Percentiles rank a stretch among this genome's conserved stretches.
Evolutionary conservation across 1,140 invertebrate species (phyloP).

Genomic region (Leptopilina boulardi): DNA sequence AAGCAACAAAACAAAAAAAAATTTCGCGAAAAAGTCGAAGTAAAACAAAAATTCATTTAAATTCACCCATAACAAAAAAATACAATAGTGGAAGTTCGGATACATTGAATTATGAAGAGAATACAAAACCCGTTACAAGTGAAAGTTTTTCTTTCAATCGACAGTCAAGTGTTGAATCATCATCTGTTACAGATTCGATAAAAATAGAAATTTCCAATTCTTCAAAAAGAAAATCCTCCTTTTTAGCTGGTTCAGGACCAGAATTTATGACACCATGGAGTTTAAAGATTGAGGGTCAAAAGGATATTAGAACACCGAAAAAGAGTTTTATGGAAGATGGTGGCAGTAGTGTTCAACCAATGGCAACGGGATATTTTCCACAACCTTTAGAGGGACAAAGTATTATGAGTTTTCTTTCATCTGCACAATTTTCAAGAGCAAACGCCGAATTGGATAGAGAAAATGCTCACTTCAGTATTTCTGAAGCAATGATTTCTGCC

Average conservation of each 20-base stretch:
- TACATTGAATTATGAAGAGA: constrained; percentile 54
- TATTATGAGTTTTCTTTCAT: constrained; percentile 84
- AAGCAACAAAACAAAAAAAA: constrained; percentile 29
- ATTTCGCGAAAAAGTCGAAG: constrained; percentile 38
- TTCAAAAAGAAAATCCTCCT: constrained; percentile 48
- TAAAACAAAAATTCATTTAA: constrained; percentile 44
- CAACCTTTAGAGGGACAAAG: constrained; percentile 84
- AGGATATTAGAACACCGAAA: constrained; percentile 76
- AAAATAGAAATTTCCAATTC: constrained; percentile 22
- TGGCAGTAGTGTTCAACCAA: constrained; percentile 77
- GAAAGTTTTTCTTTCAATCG: background rate
- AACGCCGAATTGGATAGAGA: constrained; percentile 89
- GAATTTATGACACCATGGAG: constrained; percentile 65
- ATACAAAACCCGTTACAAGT: constrained; percentile 31
- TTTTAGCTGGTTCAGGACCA: constrained; percentile 62
- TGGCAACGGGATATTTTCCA: constrained; percentile 80
- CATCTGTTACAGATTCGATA: constrained; percentile 32
- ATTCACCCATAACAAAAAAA: constrained; percentile 36
- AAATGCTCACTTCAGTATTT: constrained; percentile 91
- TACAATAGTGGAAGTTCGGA: constrained; percentile 51
- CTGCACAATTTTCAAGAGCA: constrained; percentile 82
- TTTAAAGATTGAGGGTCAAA: constrained; percentile 73
- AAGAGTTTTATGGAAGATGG: constrained; percentile 82
- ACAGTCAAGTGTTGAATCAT: constrained; percentile 9
- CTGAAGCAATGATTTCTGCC: constrained; percentile 89